Evolutionary conservation across 2,113 vertebrate genomes (phyloP).

Genomic region (Sebastes schlegelii): DNA sequence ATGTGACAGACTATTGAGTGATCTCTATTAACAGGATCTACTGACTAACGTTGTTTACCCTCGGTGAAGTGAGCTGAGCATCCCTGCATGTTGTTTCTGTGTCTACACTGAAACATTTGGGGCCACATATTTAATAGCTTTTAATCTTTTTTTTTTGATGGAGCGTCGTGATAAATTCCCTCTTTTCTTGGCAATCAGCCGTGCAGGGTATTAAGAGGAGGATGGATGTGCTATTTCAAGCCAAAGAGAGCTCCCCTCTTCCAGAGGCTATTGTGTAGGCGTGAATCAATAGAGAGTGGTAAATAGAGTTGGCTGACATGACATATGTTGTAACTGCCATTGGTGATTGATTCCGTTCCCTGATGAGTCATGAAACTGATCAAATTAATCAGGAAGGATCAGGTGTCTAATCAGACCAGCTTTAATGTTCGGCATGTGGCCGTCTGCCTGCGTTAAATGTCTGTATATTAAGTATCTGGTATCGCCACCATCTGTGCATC

Average conservation of each 20-base stretch:
- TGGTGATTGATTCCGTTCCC: slow-evolving; percentile 58
- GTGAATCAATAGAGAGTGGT: slow-evolving; percentile 61
- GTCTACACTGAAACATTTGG: slow-evolving; percentile 17
- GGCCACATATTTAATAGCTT: background rate
- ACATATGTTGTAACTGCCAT: slow-evolving; percentile 55
- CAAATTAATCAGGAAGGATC: slow-evolving; percentile 53
- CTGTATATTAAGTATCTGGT: slow-evolving; percentile 18
- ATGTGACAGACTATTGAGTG: background rate
- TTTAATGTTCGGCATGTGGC: slow-evolving; percentile 35
- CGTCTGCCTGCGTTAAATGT: slow-evolving; percentile 22
- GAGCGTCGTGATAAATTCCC: slow-evolving; percentile 15
- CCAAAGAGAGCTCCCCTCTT: slow-evolving; percentile 26
- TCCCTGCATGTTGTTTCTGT: background rate
- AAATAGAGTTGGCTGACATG: slow-evolving; percentile 67
- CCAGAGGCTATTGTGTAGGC: slow-evolving; percentile 49
- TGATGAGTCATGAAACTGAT: slow-evolving; percentile 59
- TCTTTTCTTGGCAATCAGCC: slow-evolving; percentile 3
- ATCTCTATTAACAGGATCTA: background rate
- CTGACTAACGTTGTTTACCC: slow-evolving; percentile 1
- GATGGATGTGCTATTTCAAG: slow-evolving; percentile 28
- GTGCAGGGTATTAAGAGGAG: slow-evolving; percentile 36
- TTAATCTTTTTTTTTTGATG: slow-evolving; percentile 35
- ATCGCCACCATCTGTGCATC: slow-evolving; percentile 49
- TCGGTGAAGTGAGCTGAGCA: background rate
- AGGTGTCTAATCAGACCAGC: slow-evolving; percentile 65